These are phyloP conservation scores for Potamarius usumacintae DNA, from an alignment of 2,113 vertebrate species.

Conservation along the genomic window DNA sequence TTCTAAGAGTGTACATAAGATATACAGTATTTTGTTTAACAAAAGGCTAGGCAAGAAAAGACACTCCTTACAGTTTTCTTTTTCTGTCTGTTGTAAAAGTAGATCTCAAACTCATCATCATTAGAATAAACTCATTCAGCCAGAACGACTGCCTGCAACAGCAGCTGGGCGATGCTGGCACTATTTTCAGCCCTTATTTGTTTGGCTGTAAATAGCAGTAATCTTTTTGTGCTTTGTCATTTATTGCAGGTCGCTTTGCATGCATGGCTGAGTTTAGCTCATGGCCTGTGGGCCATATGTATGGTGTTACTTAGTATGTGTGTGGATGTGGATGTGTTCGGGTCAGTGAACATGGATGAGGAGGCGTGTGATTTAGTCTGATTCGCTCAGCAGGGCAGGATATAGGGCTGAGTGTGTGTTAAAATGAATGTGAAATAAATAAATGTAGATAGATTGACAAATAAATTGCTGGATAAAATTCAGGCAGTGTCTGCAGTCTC, in stretches of 20 bases:
- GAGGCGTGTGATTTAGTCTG: conserved; percentile 5
- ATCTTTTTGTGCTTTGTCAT: conserved; percentile 22
- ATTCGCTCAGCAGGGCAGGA: conserved; percentile 19
- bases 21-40: background rate
- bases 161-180: conserved; percentile 22
- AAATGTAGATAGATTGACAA: background rate
- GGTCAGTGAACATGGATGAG: conserved; percentile 27
- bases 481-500: background rate
- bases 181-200: conserved; percentile 29
- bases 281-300: background rate
- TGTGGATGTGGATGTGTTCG: conserved; percentile 1
- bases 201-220: conserved; percentile 33
- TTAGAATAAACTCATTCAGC: conserved; percentile 21
- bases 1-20: background rate
- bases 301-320: background rate
- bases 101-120: conserved; percentile 18
- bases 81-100: background rate
- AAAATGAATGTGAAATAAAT: background rate
- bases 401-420: background rate
- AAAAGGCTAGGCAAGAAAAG: background rate
- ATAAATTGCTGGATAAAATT: background rate
- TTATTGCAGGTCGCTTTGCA: conserved; percentile 31
- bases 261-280: conserved; percentile 23
- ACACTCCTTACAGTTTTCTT: background rate
- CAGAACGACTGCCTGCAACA: conserved; percentile 23